A percentile compares a stretch with the other conserved stretches of the same genome.
phyloP scores from a whole-genome alignment of 2,888 invertebrate genomes.

The Pollenia labialis region DNA sequence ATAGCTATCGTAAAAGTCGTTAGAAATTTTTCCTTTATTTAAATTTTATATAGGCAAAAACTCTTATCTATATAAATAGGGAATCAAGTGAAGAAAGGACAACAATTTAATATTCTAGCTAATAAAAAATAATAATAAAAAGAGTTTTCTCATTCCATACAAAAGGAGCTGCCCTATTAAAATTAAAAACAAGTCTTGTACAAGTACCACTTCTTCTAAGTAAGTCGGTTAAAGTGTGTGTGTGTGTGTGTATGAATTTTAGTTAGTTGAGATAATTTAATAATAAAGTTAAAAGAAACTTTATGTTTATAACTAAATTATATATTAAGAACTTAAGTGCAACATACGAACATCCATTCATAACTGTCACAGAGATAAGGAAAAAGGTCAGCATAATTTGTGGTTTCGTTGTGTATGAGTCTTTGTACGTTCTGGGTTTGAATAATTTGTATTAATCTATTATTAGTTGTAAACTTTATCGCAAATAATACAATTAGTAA shows the following conservation, averaged over 20 bases:
- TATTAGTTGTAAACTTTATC: constrained; percentile 17
- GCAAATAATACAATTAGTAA: constrained; percentile 13
- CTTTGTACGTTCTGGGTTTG: neutral
- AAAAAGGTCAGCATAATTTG: constrained; percentile 55
- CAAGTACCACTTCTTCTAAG: neutral
- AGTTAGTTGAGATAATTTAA: constrained; percentile 58
- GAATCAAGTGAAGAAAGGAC: too few relatives aligned
- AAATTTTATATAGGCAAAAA: too few relatives aligned
- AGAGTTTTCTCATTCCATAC: neutral
- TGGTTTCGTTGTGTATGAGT: constrained; percentile 7
- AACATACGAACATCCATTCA: constrained; percentile 32
- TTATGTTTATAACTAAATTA: constrained; percentile 53
- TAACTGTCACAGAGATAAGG: constrained; percentile 38
- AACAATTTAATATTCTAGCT: too few relatives aligned
- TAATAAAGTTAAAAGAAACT: constrained; percentile 52
- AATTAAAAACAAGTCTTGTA: neutral
- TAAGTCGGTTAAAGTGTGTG: neutral
- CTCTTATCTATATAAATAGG: too few relatives aligned
- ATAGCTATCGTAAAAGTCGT: too few relatives aligned
- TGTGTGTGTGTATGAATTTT: neutral
- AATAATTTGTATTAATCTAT: constrained; percentile 19
- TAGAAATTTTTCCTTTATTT: too few relatives aligned
- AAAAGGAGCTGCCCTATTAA: neutral
- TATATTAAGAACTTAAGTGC: constrained; percentile 44
- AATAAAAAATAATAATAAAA: too few relatives aligned